phyloP scores from a whole-genome alignment of 2,888 invertebrate species.

The Trichacis sp. region DNA sequence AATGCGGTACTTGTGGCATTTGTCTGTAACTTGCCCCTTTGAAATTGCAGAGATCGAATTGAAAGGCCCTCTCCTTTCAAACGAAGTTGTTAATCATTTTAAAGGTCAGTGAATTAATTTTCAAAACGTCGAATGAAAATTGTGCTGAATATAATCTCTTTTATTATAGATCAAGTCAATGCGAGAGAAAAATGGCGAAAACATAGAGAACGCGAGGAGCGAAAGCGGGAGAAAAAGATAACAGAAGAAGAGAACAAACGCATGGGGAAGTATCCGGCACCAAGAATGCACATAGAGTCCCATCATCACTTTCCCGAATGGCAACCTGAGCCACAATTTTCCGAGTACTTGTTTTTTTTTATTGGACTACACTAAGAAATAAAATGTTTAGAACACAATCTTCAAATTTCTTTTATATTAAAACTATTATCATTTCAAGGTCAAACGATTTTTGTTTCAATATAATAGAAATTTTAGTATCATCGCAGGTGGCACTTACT shows the following conservation, averaged over 20 bases:
- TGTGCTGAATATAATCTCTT: conserved; percentile 9
- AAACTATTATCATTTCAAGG: no score
- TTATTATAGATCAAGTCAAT: conserved; percentile 77
- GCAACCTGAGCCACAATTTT: conserved; percentile 51
- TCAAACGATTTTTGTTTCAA: no score
- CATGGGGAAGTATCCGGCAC: conserved; percentile 76
- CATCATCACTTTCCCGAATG: conserved; percentile 73
- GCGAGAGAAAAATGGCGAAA: conserved; percentile 78
- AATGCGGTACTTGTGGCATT: conserved; percentile 83
- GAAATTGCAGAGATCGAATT: conserved; percentile 90
- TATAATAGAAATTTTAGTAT: no score
- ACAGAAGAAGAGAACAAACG: conserved; percentile 79
- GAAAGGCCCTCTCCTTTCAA: conserved; percentile 78
- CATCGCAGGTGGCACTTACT: no score
- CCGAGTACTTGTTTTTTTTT: conserved; percentile 48
- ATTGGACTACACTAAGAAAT: no score
- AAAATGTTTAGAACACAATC: no score
- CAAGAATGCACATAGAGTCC: conserved; percentile 77
- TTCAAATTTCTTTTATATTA: no score
- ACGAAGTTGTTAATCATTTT: conserved; percentile 78
- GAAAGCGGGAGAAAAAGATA: conserved; percentile 82
- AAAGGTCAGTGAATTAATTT: conserved; percentile 71
- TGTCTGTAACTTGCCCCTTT: conserved; percentile 91
- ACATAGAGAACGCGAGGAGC: conserved; percentile 82
- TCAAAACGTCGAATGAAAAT: background rate